Conservation (phyloP, 2,113 vertebrate species). For the Haplochromis vanheusdeni region DNA sequence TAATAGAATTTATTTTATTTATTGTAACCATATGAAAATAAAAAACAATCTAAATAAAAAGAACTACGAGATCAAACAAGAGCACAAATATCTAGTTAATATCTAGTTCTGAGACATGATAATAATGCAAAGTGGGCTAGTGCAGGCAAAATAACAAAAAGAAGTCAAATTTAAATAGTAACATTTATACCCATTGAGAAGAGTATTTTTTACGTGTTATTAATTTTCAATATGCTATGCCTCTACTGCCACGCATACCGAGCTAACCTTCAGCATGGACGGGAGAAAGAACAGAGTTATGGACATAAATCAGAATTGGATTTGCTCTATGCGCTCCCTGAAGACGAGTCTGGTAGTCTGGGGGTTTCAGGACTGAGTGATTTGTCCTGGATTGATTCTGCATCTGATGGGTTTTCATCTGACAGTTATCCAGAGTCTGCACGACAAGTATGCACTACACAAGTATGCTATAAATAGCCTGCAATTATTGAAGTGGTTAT, state of each 20-base stretch:
- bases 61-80: background rate
- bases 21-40: background rate
- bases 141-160: background rate
- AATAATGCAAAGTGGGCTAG: background rate
- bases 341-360: background rate
- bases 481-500: background rate
- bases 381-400: background rate
- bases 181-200: background rate
- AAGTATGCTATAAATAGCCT: background rate
- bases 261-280: background rate
- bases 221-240: background rate
- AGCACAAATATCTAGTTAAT: background rate
- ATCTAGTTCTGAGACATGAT: background rate
- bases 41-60: background rate
- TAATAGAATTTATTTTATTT: background rate
- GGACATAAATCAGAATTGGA: background rate
- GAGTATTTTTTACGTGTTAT: background rate
- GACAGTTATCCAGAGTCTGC: background rate
- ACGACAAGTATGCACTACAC: background rate
- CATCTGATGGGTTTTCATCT: background rate
- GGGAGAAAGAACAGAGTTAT: background rate
- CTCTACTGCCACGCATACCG: background rate
- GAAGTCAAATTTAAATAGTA: background rate
- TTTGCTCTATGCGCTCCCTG: background rate
- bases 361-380: background rate